These are phyloP conservation scores for Cheilosia soror DNA, from an alignment of 2,888 invertebrate genomes.

Conservation along the genomic window DNA sequence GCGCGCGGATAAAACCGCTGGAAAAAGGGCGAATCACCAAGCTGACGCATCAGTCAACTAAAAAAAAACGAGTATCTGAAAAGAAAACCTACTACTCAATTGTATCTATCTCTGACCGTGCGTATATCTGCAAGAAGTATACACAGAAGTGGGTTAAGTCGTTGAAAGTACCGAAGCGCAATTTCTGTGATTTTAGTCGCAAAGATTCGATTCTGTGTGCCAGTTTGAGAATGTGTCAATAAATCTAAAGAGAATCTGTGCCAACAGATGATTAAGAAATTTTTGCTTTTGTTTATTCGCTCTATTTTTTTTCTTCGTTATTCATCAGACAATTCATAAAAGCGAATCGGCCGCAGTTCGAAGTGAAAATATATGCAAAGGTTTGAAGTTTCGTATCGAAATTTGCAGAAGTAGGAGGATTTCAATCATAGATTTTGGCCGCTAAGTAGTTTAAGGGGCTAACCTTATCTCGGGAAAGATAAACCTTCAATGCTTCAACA, in stretches of 20 bases:
- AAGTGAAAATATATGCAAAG: no score
- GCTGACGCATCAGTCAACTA: not conserved
- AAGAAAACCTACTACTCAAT: not conserved
- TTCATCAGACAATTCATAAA: not conserved
- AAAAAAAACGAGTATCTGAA: not conserved
- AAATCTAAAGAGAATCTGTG: not conserved
- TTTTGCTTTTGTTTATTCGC: not conserved
- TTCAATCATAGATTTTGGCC: no score
- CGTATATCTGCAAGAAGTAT: not conserved
- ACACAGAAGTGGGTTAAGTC: slow-evolving; percentile 43
- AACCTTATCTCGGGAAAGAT: no score
- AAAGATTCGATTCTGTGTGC: slow-evolving; percentile 1
- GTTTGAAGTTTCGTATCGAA: no score
- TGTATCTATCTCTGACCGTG: slow-evolving; percentile 25
- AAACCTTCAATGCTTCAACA: no score
- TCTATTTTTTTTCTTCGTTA: not conserved
- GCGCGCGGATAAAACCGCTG: not conserved
- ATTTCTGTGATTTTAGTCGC: not conserved
- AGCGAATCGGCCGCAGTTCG: no score
- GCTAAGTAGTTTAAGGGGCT: no score
- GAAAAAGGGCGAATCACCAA: slow-evolving; percentile 8
- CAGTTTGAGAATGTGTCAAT: slow-evolving; percentile 6
- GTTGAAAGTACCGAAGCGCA: slow-evolving; percentile 10
- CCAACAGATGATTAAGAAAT: slow-evolving; percentile 1
- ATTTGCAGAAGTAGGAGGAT: no score